A percentile compares a stretch with the other conserved stretches of the same genome.
Evolutionary conservation across 2,113 vertebrate genomes (phyloP).

Genomic region (Pedetes capensis): DNA sequence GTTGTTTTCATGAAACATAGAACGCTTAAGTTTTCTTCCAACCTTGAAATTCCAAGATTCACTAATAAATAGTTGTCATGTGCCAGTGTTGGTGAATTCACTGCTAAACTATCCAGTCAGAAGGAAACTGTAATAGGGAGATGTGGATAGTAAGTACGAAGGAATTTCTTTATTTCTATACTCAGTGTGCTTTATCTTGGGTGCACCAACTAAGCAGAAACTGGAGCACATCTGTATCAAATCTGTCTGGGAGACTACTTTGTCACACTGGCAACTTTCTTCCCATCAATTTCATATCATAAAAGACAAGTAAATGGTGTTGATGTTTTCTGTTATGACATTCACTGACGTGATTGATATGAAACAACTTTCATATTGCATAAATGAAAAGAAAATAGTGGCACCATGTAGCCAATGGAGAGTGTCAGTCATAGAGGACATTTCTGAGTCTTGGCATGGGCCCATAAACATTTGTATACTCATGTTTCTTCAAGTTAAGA

Average conservation of each 20-base stretch:
- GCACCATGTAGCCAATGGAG: background rate
- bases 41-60: conserved; percentile 9
- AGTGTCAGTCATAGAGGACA: background rate
- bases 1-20: background rate
- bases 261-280: conserved; percentile 66
- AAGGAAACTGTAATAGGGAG: background rate
- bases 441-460: background rate
- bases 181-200: conserved; percentile 25
- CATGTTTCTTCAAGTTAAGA: background rate
- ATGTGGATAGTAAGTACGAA: background rate
- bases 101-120: background rate
- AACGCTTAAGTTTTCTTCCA: background rate
- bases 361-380: background rate
- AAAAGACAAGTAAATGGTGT: conserved; percentile 63
- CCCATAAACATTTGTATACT: background rate
- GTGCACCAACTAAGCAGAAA: conserved; percentile 14
- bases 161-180: conserved; percentile 8
- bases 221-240: conserved; percentile 14
- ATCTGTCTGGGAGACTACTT: background rate
- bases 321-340: conserved; percentile 66
- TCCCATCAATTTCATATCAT: conserved; percentile 63
- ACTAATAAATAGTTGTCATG: background rate
- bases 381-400: conserved; percentile 13
- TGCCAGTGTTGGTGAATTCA: background rate
- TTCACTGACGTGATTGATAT: conserved; percentile 38